These are phyloP conservation scores for Epinotia demarniana DNA, from an alignment of 2,888 invertebrate genomes.

Conservation along the genomic window DNA sequence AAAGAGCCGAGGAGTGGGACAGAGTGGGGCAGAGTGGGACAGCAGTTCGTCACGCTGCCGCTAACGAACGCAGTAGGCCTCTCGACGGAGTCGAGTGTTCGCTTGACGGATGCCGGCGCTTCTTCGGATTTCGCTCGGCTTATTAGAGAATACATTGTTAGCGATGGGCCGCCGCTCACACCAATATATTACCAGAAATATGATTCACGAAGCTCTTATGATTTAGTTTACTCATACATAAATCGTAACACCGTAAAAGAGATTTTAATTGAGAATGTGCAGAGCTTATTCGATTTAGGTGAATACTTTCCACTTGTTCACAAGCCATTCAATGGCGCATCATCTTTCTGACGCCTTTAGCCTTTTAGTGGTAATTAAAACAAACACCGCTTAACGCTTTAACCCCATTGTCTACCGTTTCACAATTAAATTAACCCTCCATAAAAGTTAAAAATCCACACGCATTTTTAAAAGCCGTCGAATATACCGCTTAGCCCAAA, in stretches of 20 bases:
- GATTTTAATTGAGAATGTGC: conserved; percentile 9
- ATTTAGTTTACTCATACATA: conserved; percentile 1
- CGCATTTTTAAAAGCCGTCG: conserved; percentile 57
- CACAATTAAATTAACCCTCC: conserved; percentile 51
- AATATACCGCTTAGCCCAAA: conserved; percentile 51
- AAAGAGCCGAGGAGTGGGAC: conserved; percentile 80
- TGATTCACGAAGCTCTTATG: background rate
- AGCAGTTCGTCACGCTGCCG: conserved; percentile 75
- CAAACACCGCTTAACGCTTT: conserved; percentile 42
- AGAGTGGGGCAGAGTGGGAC: conserved; percentile 64
- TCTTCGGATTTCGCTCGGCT: conserved; percentile 51
- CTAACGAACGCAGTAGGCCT: conserved; percentile 80
- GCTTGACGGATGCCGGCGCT: conserved; percentile 58
- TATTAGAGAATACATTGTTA: conserved; percentile 51
- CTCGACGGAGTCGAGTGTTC: conserved; percentile 70
- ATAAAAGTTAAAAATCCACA: conserved; percentile 54
- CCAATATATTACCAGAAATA: conserved; percentile 12
- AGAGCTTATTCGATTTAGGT: conserved; percentile 11
- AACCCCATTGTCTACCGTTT: conserved; percentile 42
- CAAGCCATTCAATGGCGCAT: conserved; percentile 38
- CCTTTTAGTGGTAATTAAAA: conserved; percentile 45
- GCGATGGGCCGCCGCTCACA: conserved; percentile 27
- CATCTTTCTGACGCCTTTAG: conserved; percentile 39
- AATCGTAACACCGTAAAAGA: background rate
- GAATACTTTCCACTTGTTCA: conserved; percentile 26